Evolutionary conservation across 2,797 vertebrate genomes (phyloP), one percentile per base, ranked within the genome.

Genomic region (Pangasius sanitwongsei): DNA sequence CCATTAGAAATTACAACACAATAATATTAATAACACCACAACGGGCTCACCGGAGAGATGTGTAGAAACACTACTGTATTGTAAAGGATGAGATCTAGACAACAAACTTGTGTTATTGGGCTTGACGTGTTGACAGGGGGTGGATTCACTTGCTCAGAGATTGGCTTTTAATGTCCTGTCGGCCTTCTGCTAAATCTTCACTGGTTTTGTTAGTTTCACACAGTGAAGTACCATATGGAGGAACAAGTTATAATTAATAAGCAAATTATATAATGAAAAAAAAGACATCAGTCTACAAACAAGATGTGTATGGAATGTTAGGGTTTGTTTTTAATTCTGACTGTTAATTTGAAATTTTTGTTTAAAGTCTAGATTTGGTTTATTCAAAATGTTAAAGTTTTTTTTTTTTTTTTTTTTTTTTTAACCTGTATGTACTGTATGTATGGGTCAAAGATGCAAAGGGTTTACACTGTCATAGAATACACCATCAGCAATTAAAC

Each of bases 41-140:
- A 34, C 50, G 37, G 41, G 78, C 87, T 85, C 78, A 67, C 23
- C 6, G 1, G 44, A 84, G 78, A 63, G 50, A 85, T 18, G 37
- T 80, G 31, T 34, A 83, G n/a, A n/a, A 78, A 50, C 31, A 34
- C 28, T 41, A n/a, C 31, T 44, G 6, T 59, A 6, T 13, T 25
- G 59, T 34, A 59, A 81, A 16, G 11, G 34, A 65, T 28, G 11
- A 53, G 57, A 67, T 23, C 37, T 82, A 44, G 78, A 55, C 77
- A 48, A 34, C 57, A 44, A 81, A 75, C 61, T 86, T 48, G 77
- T 86, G 87, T 78, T 72, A 59, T 41, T 86, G 86, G n/a, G 50
- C 41, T 59, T 88, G 90, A 91, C 80, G 86, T 82, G 87, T 83
- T 91, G 91, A 90, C 89, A 91, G 90, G 90, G 80, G 92, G 90